These are phyloP conservation scores for Dryobates pubescens DNA, from an alignment of 2,797 vertebrate genomes.

Conservation along the genomic window DNA sequence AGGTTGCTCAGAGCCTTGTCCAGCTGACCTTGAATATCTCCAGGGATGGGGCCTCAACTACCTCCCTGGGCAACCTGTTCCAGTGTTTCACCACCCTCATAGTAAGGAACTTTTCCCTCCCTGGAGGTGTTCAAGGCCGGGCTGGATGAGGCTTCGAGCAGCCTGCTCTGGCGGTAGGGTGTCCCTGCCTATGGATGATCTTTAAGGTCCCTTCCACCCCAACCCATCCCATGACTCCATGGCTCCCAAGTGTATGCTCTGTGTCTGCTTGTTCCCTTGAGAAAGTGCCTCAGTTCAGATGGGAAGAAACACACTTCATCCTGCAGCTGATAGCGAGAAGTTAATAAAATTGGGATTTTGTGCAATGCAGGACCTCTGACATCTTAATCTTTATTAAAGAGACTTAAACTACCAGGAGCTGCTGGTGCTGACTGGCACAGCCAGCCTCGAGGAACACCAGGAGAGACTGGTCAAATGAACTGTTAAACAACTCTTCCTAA, in stretches of 20 bases:
- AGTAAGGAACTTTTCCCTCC: too few relatives aligned
- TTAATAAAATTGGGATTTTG: slow-evolving; percentile 89
- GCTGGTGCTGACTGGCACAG: slow-evolving; percentile 87
- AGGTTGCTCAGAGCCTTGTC: too few relatives aligned
- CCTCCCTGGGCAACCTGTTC: too few relatives aligned
- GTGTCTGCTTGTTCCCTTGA: slow-evolving; percentile 26
- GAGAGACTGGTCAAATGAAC: slow-evolving; percentile 86
- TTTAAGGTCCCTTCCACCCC: too few relatives aligned
- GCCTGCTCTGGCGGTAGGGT: too few relatives aligned
- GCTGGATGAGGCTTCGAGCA: too few relatives aligned
- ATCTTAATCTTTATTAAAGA: slow-evolving; percentile 99
- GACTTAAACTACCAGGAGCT: slow-evolving; percentile 89
- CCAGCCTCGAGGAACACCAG: slow-evolving; percentile 75
- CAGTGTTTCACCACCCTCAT: too few relatives aligned
- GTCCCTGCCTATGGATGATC: too few relatives aligned
- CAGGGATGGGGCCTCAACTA: too few relatives aligned
- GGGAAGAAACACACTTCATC: slow-evolving; percentile 71
- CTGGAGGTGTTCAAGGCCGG: too few relatives aligned
- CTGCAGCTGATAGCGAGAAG: slow-evolving; percentile 82
- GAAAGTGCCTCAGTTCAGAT: slow-evolving; percentile 41
- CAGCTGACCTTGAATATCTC: too few relatives aligned
- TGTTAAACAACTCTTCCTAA: slow-evolving; percentile 88
- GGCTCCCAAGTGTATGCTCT: background rate
- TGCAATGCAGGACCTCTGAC: slow-evolving; percentile 88
- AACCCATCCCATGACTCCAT: too few relatives aligned